phyloP scores from a whole-genome alignment of 2,888 invertebrate species.

The Parthenolecanium corni region DNA sequence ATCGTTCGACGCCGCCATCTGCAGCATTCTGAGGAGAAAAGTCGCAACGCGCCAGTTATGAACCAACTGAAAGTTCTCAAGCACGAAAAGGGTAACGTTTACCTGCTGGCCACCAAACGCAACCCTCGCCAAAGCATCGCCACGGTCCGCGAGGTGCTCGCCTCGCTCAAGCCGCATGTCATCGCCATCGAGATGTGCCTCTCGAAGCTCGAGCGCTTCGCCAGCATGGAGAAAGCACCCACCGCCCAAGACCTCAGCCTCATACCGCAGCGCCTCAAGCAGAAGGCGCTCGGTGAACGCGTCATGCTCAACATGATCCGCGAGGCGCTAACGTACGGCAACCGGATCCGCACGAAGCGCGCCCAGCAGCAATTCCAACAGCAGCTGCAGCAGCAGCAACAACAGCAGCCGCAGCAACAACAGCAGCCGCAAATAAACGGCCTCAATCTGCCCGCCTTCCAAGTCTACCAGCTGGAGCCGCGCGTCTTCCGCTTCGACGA shows the following conservation, averaged over 20 bases:
- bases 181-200: conserved; percentile 9
- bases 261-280: neutral
- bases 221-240: neutral
- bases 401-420: no score
- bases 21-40: no score
- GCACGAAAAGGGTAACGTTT: conserved; percentile 6
- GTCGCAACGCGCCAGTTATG: no score
- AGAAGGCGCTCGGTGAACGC: neutral
- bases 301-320: neutral
- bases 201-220: neutral
- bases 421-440: neutral
- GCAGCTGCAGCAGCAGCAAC: no score
- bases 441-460: neutral
- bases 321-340: neutral
- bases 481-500: neutral
- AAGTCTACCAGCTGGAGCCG: neutral
- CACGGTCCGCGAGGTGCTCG: neutral
- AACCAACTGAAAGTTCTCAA: neutral
- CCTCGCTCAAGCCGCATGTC: neutral
- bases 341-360: neutral
- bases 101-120: neutral
- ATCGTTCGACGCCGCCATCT: no score
- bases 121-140: neutral
- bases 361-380: no score
- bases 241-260: neutral